Conservation (phyloP, 2,113 vertebrate species). For the Pangasianodon hypophthalmus region DNA sequence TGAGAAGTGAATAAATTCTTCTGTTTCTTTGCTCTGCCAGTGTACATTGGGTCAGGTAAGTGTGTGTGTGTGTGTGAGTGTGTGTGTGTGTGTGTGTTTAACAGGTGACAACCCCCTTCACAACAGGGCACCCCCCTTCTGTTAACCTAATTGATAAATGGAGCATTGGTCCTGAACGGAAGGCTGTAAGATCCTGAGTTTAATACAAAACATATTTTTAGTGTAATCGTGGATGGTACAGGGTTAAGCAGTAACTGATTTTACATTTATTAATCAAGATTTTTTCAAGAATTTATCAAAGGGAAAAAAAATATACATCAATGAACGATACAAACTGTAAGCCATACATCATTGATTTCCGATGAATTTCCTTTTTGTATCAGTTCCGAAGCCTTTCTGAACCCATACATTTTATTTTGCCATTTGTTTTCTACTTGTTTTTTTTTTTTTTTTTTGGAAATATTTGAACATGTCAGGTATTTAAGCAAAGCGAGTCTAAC, state of each 20-base stretch:
- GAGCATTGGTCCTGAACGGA: conserved; percentile 34
- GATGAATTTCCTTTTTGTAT: conserved; percentile 33
- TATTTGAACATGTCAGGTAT: background rate
- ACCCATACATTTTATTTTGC: background rate
- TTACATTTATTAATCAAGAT: conserved; percentile 2
- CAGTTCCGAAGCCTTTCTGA: background rate
- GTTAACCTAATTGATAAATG: conserved; percentile 53
- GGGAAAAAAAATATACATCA: background rate
- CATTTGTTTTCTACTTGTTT: background rate
- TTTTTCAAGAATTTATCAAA: background rate
- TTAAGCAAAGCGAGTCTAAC: background rate
- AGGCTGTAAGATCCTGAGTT: conserved; percentile 12
- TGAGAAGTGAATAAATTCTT: background rate
- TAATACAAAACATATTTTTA: conserved; percentile 42
- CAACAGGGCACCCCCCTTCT: conserved; percentile 19
- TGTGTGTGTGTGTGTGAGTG: background rate
- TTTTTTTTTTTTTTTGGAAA: too few species aligned
- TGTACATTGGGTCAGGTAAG: background rate
- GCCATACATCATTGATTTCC: background rate
- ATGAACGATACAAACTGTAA: background rate
- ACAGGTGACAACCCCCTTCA: conserved; percentile 36
- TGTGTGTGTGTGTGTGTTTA: background rate
- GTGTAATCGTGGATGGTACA: conserved; percentile 38
- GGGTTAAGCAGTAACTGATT: background rate
- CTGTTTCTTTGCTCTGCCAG: background rate